These are phyloP conservation scores for Pinctada fucata DNA, from an alignment of 2,888 invertebrate species.

Conservation along the genomic window DNA sequence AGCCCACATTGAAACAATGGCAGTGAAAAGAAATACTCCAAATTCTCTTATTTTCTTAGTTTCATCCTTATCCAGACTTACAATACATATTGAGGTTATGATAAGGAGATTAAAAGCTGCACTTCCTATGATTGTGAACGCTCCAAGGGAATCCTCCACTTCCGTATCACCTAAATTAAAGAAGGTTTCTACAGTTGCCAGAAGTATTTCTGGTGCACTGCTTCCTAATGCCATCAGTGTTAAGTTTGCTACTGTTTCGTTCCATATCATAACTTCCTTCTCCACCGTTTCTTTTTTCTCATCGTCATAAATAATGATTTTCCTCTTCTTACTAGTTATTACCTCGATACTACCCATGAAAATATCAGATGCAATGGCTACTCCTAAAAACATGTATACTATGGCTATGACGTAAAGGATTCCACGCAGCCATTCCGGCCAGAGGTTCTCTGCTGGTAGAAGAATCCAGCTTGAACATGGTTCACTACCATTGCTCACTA, in stretches of 20 bases:
- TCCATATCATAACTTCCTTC: constrained; percentile 72
- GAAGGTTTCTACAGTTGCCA: constrained; percentile 67
- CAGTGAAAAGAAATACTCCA: constrained; percentile 72
- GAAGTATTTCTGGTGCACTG: constrained; percentile 74
- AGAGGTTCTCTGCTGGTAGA: constrained; percentile 74
- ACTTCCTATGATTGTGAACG: constrained; percentile 75
- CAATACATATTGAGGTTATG: constrained; percentile 73
- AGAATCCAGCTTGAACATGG: constrained; percentile 69
- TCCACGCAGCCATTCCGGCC: constrained; percentile 65
- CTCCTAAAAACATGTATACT: constrained; percentile 71
- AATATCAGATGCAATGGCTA: constrained; percentile 73
- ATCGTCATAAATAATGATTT: constrained; percentile 69
- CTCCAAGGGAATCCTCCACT: constrained; percentile 66
- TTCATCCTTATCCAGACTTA: constrained; percentile 60
- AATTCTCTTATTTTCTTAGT: constrained; percentile 68
- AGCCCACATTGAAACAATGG: constrained; percentile 73
- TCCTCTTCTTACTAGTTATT: constrained; percentile 72
- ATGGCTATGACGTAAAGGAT: constrained; percentile 72
- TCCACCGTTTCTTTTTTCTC: constrained; percentile 67
- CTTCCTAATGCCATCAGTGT: constrained; percentile 75
- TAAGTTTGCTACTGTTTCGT: constrained; percentile 75
- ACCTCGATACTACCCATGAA: constrained; percentile 75
- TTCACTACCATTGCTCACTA: constrained; percentile 46
- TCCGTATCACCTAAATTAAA: constrained; percentile 47
- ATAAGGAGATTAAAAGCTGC: constrained; percentile 75